phyloP scores from a whole-genome alignment of 2,113 vertebrate genomes.

The Coturnix japonica region DNA sequence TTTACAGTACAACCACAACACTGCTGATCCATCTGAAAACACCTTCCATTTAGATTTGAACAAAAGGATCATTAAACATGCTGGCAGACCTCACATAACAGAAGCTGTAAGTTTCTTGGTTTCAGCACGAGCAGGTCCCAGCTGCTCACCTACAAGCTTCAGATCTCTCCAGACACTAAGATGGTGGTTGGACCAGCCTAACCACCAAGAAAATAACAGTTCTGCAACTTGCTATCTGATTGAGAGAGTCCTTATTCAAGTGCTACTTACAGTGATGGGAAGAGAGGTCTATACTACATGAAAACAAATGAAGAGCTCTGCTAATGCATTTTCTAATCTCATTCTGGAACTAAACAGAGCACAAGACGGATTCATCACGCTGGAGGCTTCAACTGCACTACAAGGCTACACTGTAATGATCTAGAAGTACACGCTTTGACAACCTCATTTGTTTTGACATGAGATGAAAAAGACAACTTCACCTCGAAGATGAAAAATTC shows the following conservation, averaged over 20 bases:
- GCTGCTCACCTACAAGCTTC: background rate
- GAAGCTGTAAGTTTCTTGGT: background rate
- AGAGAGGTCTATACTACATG: background rate
- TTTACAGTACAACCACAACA: background rate
- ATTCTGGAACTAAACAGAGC: background rate
- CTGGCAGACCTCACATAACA: background rate
- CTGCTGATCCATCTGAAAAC: background rate
- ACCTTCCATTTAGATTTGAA: background rate
- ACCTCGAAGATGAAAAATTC: background rate
- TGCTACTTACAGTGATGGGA: background rate
- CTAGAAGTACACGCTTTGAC: background rate
- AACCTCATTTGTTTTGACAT: background rate
- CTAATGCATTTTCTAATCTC: background rate
- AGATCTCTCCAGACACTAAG: background rate
- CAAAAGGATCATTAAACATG: background rate
- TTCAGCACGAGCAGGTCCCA: background rate
- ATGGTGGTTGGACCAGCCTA: conserved; percentile 26
- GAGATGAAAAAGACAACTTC: background rate
- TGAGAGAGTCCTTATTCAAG: background rate
- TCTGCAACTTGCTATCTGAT: background rate
- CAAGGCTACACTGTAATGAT: background rate
- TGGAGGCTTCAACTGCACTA: background rate
- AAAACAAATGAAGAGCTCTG: background rate
- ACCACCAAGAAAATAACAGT: background rate
- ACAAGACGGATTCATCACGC: background rate